Conservation (phyloP, 2,113 vertebrate species). For the Phaethornis superciliosus region DNA sequence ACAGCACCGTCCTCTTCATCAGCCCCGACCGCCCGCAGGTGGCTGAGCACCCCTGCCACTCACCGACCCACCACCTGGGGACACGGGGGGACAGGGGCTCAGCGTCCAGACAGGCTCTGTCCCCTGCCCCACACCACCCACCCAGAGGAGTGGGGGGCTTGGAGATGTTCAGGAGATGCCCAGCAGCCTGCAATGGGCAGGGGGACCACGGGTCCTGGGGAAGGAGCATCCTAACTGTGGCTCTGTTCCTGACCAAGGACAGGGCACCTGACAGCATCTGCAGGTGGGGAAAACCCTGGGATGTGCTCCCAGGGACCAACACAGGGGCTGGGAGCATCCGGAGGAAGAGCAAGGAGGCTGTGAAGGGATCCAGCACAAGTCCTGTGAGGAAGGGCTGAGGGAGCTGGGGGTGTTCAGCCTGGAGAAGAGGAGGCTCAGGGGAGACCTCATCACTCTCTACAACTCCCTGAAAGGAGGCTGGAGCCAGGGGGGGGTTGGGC, state of each 20-base stretch:
- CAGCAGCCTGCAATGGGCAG: not conserved
- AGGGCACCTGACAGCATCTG: not conserved
- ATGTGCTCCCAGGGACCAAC: accelerated
- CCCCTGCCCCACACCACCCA: not conserved
- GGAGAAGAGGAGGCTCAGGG: no score
- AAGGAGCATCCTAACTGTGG: not conserved
- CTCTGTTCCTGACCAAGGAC: not conserved
- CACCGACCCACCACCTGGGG: conserved; percentile 90
- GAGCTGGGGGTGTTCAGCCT: no score
- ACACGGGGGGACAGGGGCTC: not conserved
- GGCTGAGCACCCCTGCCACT: conserved; percentile 89
- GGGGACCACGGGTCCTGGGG: accelerated
- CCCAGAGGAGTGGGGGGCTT: not conserved
- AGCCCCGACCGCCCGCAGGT: conserved; percentile 82
- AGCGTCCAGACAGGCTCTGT: not conserved
- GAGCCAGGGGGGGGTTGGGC: no score
- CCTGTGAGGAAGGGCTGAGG: no score
- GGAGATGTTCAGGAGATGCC: not conserved
- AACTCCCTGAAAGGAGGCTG: no score
- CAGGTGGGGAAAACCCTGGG: accelerated
- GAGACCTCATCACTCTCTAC: no score
- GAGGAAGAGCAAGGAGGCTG: no score
- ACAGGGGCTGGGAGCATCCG: not conserved
- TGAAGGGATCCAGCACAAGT: no score
- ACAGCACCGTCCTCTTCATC: conserved; percentile 83